A percentile compares a stretch with the other conserved stretches of the same genome.
These are phyloP conservation scores for Centruroides sculpturatus DNA, from an alignment of 1,140 invertebrate genomes.

Conservation along the genomic window DNA sequence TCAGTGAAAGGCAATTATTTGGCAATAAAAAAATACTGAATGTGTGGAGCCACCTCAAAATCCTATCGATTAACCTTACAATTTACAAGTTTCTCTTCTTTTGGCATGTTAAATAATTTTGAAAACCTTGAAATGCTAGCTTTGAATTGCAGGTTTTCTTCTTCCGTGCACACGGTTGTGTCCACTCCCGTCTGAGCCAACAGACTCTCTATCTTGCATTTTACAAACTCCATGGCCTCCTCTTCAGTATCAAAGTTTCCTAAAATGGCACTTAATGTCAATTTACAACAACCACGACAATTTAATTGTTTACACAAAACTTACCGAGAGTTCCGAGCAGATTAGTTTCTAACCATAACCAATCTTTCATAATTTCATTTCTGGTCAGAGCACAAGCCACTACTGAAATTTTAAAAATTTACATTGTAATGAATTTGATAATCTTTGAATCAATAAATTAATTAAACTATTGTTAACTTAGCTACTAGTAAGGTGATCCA, in stretches of 20 bases:
- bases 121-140: slow-evolving; percentile 70
- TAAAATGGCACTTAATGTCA: slow-evolving; percentile 6
- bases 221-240: slow-evolving; percentile 88
- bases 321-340: slow-evolving; percentile 67
- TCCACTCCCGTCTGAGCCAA: slow-evolving; percentile 40
- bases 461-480: too few relatives aligned
- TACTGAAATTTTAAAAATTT: slow-evolving; percentile 27
- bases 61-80: slow-evolving; percentile 50
- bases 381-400: slow-evolving; percentile 64
- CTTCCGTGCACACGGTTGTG: slow-evolving; percentile 6
- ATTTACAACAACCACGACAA: too few relatives aligned
- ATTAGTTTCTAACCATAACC: slow-evolving; percentile 86
- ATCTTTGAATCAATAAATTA: too few relatives aligned
- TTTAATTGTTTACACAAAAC: background rate
- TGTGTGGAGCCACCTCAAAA: too few relatives aligned
- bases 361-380: slow-evolving; percentile 76
- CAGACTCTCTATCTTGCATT: slow-evolving; percentile 88
- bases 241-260: slow-evolving; percentile 74
- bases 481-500: too few relatives aligned
- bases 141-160: slow-evolving; percentile 44
- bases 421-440: too few relatives aligned
- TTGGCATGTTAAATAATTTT: slow-evolving; percentile 74
- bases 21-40: too few relatives aligned
- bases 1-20: too few relatives aligned
- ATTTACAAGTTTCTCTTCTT: slow-evolving; percentile 90